These are phyloP conservation scores for Bovichtus diacanthus DNA, from an alignment of 2,797 vertebrate genomes.

Conservation along the genomic window DNA sequence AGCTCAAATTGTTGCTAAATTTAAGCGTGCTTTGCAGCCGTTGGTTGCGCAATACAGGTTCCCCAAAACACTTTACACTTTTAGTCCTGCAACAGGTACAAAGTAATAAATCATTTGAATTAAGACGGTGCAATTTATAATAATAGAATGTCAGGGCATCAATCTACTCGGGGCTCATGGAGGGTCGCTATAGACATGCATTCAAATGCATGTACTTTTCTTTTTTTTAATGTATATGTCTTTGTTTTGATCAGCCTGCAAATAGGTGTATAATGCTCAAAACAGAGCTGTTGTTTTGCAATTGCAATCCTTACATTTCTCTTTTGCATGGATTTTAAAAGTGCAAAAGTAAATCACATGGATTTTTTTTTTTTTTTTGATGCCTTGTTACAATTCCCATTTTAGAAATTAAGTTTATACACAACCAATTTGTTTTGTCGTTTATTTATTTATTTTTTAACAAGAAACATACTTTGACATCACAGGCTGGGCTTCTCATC, in stretches of 20 bases:
- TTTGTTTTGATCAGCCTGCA: background rate
- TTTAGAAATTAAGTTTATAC: background rate
- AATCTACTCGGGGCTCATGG: background rate
- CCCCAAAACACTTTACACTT: background rate
- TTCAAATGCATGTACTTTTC: background rate
- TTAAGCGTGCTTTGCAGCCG: slow-evolving; percentile 34
- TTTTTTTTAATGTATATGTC: background rate
- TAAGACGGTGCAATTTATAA: slow-evolving; percentile 13
- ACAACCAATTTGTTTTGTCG: background rate
- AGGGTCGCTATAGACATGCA: slow-evolving; percentile 5
- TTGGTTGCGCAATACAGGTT: background rate
- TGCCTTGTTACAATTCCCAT: background rate
- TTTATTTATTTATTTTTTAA: background rate
- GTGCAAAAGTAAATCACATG: too few relatives aligned
- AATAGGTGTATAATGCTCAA: background rate
- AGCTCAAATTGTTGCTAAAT: slow-evolving; percentile 42
- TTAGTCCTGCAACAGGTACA: slow-evolving; percentile 24
- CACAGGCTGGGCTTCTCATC: background rate
- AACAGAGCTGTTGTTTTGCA: background rate
- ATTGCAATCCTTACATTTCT: background rate
- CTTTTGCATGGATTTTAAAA: background rate
- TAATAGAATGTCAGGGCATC: background rate
- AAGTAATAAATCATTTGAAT: slow-evolving; percentile 5
- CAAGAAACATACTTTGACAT: background rate
- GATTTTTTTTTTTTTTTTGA: background rate